Evolutionary conservation across 2,113 vertebrate species (phyloP), one percentile per base, ranked within the genome.

Genomic region (Colinus virginianus): DNA sequence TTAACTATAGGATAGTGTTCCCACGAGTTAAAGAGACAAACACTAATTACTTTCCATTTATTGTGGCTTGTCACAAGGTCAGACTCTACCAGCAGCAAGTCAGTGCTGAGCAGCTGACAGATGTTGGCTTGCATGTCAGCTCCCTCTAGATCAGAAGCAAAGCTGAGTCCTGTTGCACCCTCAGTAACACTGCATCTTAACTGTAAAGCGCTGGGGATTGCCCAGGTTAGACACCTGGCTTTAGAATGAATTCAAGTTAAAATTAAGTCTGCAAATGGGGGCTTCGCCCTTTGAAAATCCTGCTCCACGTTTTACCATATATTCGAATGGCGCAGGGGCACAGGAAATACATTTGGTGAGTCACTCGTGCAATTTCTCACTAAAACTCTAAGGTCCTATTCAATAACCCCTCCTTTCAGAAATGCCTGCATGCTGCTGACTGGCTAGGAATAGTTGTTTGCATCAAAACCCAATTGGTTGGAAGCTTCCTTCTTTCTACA

Each of bases 31-130:
- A 28, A 91, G n/a, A 76, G 70, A 25, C 85, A 59, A 68, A 83
- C 40, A 72, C 26, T 82, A 77, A 90, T 63, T 89, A 49, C 55
- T 86, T 86, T 46, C 51, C 85, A 55, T 77, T 91, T 79, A 36
- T 46, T 66, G 67, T 53, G 75, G 63, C 53, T 66, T 72, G 63
- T 69, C 82, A 89, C 30, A 72, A 63, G 75, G 59, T 89, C 71
- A 85, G 84, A 84, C 91, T 22, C 82, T 13, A 36, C 23, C 87
- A 79, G 46, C 36, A 89, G 53, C 42, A 70, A 77, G 55, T 82
- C 91, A 48, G 66, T 69, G 61, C 59, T 38, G 40, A 70, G 77
- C 66, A 93, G 90, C 75, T 91, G 91, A 77, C 67, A 83, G 78
- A 87, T 32, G 58, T 81, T 77, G 66, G 30, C 59, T 67, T 25